phyloP scores from a whole-genome alignment of 2,113 vertebrate genomes.

The Sialia sialis region DNA sequence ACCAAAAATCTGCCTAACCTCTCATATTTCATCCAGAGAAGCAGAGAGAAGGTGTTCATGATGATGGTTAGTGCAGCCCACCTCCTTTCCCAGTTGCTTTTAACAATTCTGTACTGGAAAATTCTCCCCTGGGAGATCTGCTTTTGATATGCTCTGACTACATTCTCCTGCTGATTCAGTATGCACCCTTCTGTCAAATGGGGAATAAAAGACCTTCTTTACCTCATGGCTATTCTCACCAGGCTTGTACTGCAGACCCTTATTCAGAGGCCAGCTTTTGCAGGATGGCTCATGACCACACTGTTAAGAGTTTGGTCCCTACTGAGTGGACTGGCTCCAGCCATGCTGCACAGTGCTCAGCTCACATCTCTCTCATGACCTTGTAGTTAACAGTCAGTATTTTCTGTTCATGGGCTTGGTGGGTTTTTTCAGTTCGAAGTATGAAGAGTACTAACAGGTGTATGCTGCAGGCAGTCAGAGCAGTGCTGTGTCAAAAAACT shows the following conservation, averaged over 20 bases:
- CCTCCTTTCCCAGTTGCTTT: neutral
- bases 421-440: neutral
- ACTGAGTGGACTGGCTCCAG: neutral
- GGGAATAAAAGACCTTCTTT: neutral
- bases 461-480: neutral
- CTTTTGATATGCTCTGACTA: rapidly evolving
- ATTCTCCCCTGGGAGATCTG: neutral
- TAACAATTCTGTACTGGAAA: neutral
- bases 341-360: neutral
- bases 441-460: neutral
- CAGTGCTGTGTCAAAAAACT: neutral
- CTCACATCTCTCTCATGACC: neutral
- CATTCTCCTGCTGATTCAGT: neutral
- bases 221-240: neutral
- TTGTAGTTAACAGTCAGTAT: neutral
- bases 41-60: neutral
- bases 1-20: neutral
- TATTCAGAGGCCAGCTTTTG: neutral
- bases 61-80: neutral
- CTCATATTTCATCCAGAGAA: neutral
- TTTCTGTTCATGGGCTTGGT: neutral
- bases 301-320: neutral
- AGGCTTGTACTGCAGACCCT: neutral
- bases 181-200: neutral
- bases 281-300: neutral